Conservation (phyloP, 2,797 vertebrate genomes). For the Pangasius krempfi region DNA sequence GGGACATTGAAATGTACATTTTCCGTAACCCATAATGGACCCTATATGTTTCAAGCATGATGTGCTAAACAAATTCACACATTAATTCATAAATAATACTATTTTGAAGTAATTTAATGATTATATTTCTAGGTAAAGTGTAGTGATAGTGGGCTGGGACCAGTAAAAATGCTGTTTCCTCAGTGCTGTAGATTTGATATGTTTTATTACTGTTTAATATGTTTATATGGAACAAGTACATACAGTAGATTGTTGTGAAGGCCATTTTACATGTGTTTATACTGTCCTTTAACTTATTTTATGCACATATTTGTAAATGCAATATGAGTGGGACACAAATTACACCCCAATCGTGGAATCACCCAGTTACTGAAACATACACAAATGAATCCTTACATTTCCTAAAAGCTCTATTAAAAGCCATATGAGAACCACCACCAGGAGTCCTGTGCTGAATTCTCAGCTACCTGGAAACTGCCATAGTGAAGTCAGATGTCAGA, state of each 20-base stretch:
- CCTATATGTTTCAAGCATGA: neutral
- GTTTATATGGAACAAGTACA: neutral
- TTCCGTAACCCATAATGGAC: neutral
- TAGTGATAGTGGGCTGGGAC: neutral
- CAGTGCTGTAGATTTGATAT: neutral
- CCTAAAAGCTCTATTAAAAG: slow-evolving; percentile 7
- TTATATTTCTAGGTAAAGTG: neutral
- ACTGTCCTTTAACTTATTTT: neutral
- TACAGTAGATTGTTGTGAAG: neutral
- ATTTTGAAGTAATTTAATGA: neutral
- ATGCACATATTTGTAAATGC: neutral
- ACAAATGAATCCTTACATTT: neutral
- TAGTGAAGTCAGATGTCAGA: slow-evolving; percentile 59
- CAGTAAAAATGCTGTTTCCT: too few relatives aligned
- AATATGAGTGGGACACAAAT: neutral
- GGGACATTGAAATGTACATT: neutral
- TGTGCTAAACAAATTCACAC: neutral
- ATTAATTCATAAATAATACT: neutral
- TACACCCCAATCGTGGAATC: neutral
- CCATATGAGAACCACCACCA: slow-evolving; percentile 12
- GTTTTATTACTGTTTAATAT: neutral
- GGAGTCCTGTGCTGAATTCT: slow-evolving; percentile 24
- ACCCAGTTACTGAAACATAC: neutral
- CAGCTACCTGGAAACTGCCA: slow-evolving; percentile 60
- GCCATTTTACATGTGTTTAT: neutral